Base-by-base conservation (phyloP, 2,888 invertebrate species). In the Ormyrus rosae region DNA sequence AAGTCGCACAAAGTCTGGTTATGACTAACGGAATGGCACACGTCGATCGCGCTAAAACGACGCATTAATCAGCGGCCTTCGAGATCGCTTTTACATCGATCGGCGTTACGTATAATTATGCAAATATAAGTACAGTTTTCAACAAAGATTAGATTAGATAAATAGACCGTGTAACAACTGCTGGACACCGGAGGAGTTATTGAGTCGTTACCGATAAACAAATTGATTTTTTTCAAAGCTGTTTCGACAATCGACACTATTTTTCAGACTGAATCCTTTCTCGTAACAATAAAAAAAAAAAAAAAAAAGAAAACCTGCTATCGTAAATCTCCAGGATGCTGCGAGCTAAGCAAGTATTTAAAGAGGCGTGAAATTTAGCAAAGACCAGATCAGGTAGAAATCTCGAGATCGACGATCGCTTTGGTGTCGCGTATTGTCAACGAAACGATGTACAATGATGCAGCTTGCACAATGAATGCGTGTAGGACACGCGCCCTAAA, bases 111-210 rank as follows among this genome's bases (percentile, higher is more conserved):
- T 65, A 65, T 19, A 68, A 63, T 68, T 76, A 80, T 76, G 80
- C 71, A 71, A 71, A 80, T 80, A 67, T 50, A 65, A 34, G 10
- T n/a, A 68, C 10, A 46, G 6, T 76, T 72, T 72, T 58, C 13
- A 60, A 63, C 19, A 45, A 55, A 72, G 71, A 80, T 76, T 63
- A 76, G 80, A 80, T 80, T 80, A 80, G 70, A 75, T 60, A 69
- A 69, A 56, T 55, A n/a, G 53, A 69, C 5, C 51, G 58, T 74
- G 64, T 70, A 70, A 45, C 45, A 64, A 65, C 60, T 70, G 46
- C 51, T 48, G 6, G 53, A 8, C 6, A 55, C n/a, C 46, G 34
- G 6, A 13, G 2, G 34, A 56, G 46, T 67, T 64, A n/a, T 64
- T 34, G 7, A 11, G 11, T n/a, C 46, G 51, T 65, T n/a, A 34